These are phyloP conservation scores for Heteromormyrus szaboi DNA, from an alignment of 2,797 vertebrate species.

Conservation along the genomic window DNA sequence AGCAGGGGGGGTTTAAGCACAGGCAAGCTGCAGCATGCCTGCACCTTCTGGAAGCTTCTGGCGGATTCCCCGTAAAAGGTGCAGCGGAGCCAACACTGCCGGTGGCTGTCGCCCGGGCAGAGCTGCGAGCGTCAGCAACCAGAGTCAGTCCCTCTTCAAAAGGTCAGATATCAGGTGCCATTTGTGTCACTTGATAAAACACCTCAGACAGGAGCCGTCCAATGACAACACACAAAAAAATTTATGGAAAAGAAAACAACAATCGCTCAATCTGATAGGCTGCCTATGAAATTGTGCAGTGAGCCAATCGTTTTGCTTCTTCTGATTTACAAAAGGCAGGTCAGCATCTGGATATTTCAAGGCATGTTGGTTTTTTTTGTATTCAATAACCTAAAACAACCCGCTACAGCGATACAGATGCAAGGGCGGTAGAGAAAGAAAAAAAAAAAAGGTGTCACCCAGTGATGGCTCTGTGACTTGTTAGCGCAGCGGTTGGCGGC, in stretches of 20 bases:
- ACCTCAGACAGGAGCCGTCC: background rate
- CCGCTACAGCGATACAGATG: background rate
- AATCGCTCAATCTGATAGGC: background rate
- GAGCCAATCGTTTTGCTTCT: background rate
- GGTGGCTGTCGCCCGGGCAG: background rate
- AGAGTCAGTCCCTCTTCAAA: constrained; percentile 45
- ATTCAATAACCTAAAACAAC: background rate
- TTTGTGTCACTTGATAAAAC: constrained; percentile 24
- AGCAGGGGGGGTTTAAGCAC: background rate
- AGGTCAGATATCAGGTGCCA: constrained; percentile 68
- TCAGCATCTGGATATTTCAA: background rate
- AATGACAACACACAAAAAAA: background rate
- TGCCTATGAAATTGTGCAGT: background rate
- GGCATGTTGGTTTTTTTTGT: background rate
- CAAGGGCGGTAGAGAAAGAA: background rate
- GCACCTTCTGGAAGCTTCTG: background rate
- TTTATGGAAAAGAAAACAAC: background rate
- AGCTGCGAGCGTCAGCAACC: background rate
- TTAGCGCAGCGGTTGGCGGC: background rate
- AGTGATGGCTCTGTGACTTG: background rate
- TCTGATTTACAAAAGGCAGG: background rate
- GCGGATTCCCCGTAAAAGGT: background rate
- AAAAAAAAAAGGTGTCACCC: background rate
- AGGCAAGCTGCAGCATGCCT: background rate
- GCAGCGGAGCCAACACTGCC: background rate